phyloP scores from a whole-genome alignment of 2,888 invertebrate genomes.

The Timema podura region DNA sequence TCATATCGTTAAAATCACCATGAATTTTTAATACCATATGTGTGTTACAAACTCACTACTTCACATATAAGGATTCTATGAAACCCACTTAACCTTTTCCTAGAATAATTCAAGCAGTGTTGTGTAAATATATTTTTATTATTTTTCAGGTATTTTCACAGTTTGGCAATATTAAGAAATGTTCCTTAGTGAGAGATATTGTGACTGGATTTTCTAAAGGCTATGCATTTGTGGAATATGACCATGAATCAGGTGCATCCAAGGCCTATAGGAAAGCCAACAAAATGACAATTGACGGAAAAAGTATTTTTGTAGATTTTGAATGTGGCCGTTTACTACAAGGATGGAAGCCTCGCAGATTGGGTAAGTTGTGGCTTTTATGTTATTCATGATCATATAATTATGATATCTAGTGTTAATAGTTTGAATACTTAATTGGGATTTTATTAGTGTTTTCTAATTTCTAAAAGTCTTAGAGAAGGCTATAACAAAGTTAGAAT shows the following conservation, averaged over 20 bases:
- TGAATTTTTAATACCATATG: background rate
- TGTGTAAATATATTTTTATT: slow-evolving; percentile 15
- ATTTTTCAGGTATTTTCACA: slow-evolving; percentile 55
- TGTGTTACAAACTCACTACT: background rate
- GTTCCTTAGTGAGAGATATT: slow-evolving; percentile 69
- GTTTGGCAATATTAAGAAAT: slow-evolving; percentile 60
- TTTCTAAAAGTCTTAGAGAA: no score
- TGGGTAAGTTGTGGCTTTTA: slow-evolving; percentile 48
- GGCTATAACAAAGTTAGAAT: no score
- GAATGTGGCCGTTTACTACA: slow-evolving; percentile 66
- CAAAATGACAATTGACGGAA: slow-evolving; percentile 60
- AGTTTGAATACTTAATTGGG: no score
- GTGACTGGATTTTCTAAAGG: slow-evolving; percentile 79
- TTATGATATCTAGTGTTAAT: no score
- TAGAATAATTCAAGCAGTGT: background rate
- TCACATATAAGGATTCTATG: background rate
- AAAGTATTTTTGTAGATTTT: slow-evolving; percentile 68
- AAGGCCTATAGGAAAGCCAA: slow-evolving; percentile 59
- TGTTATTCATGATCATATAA: no score
- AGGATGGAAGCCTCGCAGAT: slow-evolving; percentile 80
- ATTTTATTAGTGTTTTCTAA: no score
- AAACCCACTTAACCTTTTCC: background rate
- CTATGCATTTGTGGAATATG: slow-evolving; percentile 84
- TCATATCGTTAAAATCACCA: no score
- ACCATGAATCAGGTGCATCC: slow-evolving; percentile 55